Percentiles rank a stretch among this genome's conserved stretches.
Evolutionary conservation across 2,797 vertebrate genomes (phyloP).

Genomic region (Acipenser ruthenus): DNA sequence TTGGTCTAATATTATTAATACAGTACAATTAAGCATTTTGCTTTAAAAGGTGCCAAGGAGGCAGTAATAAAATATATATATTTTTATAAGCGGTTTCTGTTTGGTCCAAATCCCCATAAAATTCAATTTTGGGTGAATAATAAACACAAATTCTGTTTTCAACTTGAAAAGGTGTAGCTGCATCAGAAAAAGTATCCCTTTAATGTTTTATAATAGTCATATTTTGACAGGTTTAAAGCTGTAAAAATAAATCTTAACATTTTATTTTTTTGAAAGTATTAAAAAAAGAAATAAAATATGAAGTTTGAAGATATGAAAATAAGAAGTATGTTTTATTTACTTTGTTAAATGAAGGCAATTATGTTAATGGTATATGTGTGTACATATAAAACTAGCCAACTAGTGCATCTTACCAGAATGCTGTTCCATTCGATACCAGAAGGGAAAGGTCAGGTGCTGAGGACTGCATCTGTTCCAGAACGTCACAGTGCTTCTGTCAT

Average conservation of each 20-base stretch:
- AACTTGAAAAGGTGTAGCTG: too few relatives aligned
- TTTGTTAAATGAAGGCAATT: slow-evolving; percentile 58
- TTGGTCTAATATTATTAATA: slow-evolving; percentile 36
- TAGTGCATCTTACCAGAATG: slow-evolving; percentile 30
- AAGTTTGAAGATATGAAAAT: slow-evolving; percentile 36
- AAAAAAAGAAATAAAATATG: slow-evolving; percentile 11
- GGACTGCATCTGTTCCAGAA: not conserved
- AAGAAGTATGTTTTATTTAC: slow-evolving; percentile 30
- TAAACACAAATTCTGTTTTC: too few relatives aligned
- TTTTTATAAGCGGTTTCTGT: too few relatives aligned
- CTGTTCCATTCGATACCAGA: not conserved
- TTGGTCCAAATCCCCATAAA: too few relatives aligned
- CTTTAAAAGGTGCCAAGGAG: too few relatives aligned
- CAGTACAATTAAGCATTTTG: slow-evolving; percentile 22
- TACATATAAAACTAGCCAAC: slow-evolving; percentile 15
- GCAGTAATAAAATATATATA: too few relatives aligned
- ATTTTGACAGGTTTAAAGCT: too few relatives aligned
- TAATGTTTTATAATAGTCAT: too few relatives aligned
- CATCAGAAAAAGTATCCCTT: too few relatives aligned
- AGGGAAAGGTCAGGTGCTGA: not conserved
- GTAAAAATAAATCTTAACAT: too few relatives aligned
- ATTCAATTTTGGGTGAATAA: too few relatives aligned
- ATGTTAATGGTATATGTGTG: slow-evolving; percentile 43
- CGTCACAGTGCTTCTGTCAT: not conserved
- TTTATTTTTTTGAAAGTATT: not conserved